These are phyloP conservation scores for Catostomus latipinnis DNA, from an alignment of 2,797 vertebrate species.

Conservation along the genomic window DNA sequence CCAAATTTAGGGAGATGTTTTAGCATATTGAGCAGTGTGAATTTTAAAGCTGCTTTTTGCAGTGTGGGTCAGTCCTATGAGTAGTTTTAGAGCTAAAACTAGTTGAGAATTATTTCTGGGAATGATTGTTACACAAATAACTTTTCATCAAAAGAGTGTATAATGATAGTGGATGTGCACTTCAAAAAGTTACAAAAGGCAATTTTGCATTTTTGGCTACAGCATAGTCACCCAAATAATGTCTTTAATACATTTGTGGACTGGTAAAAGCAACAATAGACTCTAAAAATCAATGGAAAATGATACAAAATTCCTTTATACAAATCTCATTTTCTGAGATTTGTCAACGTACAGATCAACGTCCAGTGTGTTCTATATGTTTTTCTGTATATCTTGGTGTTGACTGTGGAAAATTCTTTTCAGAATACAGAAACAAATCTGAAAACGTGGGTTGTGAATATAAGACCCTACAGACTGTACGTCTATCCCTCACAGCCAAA, in stretches of 20 bases:
- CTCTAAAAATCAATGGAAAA: not conserved
- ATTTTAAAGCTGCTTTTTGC: not conserved
- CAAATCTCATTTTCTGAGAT: not conserved
- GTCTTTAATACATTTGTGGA: not conserved
- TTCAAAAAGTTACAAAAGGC: conserved; percentile 29
- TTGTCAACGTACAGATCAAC: not conserved
- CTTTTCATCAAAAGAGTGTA: conserved; percentile 40
- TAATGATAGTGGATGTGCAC: conserved; percentile 27
- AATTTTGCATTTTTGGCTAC: not conserved
- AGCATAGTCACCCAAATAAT: conserved; percentile 10
- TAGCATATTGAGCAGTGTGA: conserved; percentile 49
- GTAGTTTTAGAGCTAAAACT: not conserved
- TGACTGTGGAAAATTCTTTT: too few species aligned
- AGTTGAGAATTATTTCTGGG: not conserved
- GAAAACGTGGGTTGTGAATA: too few species aligned
- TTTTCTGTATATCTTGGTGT: too few species aligned
- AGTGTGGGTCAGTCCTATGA: not conserved
- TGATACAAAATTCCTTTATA: not conserved
- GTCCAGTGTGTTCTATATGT: not conserved
- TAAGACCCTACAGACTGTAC: too few species aligned
- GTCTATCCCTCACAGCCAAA: too few species aligned
- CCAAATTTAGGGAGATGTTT: not conserved
- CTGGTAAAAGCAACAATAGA: not conserved
- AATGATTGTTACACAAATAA: conserved; percentile 42
- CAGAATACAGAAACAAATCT: too few species aligned